phyloP scores from a whole-genome alignment of 1,140 invertebrate genomes.

The Ips typographus region DNA sequence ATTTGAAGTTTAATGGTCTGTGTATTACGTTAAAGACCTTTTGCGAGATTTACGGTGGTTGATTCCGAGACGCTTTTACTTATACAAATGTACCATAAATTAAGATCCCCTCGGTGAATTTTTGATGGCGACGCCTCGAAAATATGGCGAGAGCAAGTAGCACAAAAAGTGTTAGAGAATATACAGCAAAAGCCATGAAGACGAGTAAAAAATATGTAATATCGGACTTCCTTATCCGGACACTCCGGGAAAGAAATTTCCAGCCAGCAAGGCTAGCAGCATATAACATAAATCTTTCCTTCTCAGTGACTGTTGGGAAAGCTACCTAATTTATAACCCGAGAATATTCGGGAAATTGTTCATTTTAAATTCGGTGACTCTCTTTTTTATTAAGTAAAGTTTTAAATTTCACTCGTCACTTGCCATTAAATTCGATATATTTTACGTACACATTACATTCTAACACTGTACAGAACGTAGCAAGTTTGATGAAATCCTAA shows the following conservation, averaged over 20 bases:
- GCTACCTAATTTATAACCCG: conserved; percentile 14
- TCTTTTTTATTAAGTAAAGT: too few relatives aligned
- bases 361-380: conserved; percentile 2
- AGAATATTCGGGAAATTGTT: conserved; percentile 8
- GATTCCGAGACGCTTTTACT: conserved; percentile 13
- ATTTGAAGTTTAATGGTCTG: conserved; percentile 22
- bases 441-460: too few relatives aligned
- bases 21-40: conserved; percentile 17
- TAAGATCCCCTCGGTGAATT: background rate
- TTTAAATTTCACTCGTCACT: too few relatives aligned
- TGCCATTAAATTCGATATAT: too few relatives aligned
- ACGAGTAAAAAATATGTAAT: background rate
- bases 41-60: conserved; percentile 14
- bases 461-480: too few relatives aligned
- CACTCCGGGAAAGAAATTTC: background rate
- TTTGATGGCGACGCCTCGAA: background rate
- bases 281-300: conserved; percentile 8
- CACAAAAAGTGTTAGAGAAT: background rate
- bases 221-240: background rate
- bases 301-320: background rate
- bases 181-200: background rate
- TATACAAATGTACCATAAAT: conserved; percentile 20
- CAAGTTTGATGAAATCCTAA: too few relatives aligned
- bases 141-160: background rate
- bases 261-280: background rate